Evolutionary conservation across 2,113 vertebrate genomes (phyloP), one percentile per base, ranked within the genome.

Genomic region (Pycnonotus jocosus): DNA sequence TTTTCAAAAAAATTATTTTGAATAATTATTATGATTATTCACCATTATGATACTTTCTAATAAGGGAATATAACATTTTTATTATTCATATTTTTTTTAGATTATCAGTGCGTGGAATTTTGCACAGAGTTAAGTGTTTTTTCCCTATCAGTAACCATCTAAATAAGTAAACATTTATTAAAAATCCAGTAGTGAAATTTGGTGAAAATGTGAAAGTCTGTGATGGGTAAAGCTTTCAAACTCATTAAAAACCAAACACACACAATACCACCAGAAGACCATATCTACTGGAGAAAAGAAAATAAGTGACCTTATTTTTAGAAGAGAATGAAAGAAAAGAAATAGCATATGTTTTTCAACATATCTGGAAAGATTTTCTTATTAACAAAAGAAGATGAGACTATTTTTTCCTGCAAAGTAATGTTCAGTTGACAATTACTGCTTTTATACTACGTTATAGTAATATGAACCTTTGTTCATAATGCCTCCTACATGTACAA

Each of bases 341-440:
- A 91, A 82, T 23, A 50, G 56, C 24, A 84, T 37, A 5, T 79
- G 21, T 65, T 93, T 88, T 85, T 76, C 65, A 92, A 86, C 54
- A 65, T 76, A 92, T 81, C 87, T 76, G 45, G 24, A 91, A 92
- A n/a, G 37, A 28, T 70, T 96, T 97, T 95, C 47, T 73, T 48
- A 84, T 86, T 91, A 96, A 96, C 86, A 91, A 95, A 95, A 90
- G 50, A 54, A 88, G 22, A 77, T 90, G 81, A 68, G 81, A 95
- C 33, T 93, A 76, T 89, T 69, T 91, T 77, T 79, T 47, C 54
- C 82, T 86, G 45, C 64, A 88, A 96, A 91, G 37, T 87, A 95
- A 88, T 5, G 31, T 89, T 97, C 77, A 94, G 60, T 81, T 90
- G 92, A 40, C 83, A 96, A 93, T 82, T 95, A 91, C 23, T 90